Percentiles rank a stretch among this genome's conserved stretches.
These are phyloP conservation scores for Oryzias dopingdopingensis DNA, from an alignment of 2,797 vertebrate genomes.

Conservation along the genomic window DNA sequence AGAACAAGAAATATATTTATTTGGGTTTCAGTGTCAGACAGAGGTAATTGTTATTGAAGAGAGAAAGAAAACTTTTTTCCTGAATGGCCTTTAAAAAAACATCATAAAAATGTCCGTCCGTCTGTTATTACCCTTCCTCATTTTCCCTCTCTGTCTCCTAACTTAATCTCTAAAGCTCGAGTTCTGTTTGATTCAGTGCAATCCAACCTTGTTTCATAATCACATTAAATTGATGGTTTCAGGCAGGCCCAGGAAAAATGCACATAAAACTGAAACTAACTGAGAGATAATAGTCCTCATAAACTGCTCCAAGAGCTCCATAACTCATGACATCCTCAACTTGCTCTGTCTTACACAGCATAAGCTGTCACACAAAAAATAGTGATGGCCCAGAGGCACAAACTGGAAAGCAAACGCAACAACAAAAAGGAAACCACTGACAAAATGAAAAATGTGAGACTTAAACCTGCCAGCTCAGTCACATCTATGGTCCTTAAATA, in stretches of 20 bases:
- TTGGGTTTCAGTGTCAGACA: constrained; percentile 46
- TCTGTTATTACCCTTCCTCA: constrained; percentile 50
- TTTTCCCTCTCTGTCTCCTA: constrained; percentile 46
- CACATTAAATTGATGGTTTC: constrained; percentile 96
- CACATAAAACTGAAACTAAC: constrained; percentile 97
- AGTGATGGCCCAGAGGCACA: constrained; percentile 39
- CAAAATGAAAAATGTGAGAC: constrained; percentile 2
- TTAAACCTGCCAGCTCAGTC: background rate
- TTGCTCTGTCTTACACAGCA: constrained; percentile 62
- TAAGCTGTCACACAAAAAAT: constrained; percentile 61
- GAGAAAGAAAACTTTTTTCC: constrained; percentile 68
- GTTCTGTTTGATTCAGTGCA: constrained; percentile 76
- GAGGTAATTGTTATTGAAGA: constrained; percentile 60
- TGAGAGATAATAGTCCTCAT: constrained; percentile 92
- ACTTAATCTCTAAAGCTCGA: constrained; percentile 70
- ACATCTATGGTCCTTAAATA: background rate
- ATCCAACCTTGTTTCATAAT: constrained; percentile 83
- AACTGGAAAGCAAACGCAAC: constrained; percentile 31
- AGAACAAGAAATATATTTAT: constrained; percentile 54
- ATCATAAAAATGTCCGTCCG: constrained; percentile 62
- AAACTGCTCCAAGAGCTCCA: constrained; percentile 82
- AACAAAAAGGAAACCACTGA: constrained; percentile 15
- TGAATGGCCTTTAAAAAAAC: constrained; percentile 71
- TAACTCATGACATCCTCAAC: constrained; percentile 71
- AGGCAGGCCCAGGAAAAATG: constrained; percentile 96